Evolutionary conservation across 2,888 invertebrate genomes (phyloP).

Genomic region (Hirudinaria manillensis): DNA sequence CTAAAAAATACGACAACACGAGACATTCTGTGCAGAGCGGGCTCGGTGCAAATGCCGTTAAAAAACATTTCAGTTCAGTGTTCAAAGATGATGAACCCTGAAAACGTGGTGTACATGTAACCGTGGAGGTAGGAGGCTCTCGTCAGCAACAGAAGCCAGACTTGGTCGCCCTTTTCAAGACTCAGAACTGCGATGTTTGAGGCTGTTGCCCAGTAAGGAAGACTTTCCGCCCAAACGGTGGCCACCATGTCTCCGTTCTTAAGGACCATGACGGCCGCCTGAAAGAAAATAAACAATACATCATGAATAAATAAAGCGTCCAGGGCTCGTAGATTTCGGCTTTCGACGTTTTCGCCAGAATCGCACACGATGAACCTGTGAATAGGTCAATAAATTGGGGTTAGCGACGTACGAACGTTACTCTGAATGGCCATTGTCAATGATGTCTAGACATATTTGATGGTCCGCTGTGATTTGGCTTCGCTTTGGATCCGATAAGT

Average conservation of each 20-base stretch:
- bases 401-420: background rate
- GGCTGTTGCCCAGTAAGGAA: constrained; percentile 51
- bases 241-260: constrained; percentile 47
- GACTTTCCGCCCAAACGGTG: constrained; percentile 53
- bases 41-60: background rate
- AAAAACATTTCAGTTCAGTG: background rate
- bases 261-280: constrained; percentile 50
- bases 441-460: background rate
- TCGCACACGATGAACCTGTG: background rate
- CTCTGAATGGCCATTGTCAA: background rate
- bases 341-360: background rate
- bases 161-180: constrained; percentile 44
- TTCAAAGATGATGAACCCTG: constrained; percentile 49
- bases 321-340: too few species aligned
- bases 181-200: constrained; percentile 48
- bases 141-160: constrained; percentile 42
- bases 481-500: too few species aligned
- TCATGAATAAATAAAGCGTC: background rate
- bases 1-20: background rate
- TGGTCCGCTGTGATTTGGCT: too few species aligned
- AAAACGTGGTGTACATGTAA: constrained; percentile 53
- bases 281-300: constrained; percentile 1
- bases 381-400: constrained; percentile 4
- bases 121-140: constrained; percentile 51
- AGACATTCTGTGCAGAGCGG: background rate